These are phyloP conservation scores for Pterocles orientalis DNA, from an alignment of 2,113 vertebrate genomes.

Conservation along the genomic window DNA sequence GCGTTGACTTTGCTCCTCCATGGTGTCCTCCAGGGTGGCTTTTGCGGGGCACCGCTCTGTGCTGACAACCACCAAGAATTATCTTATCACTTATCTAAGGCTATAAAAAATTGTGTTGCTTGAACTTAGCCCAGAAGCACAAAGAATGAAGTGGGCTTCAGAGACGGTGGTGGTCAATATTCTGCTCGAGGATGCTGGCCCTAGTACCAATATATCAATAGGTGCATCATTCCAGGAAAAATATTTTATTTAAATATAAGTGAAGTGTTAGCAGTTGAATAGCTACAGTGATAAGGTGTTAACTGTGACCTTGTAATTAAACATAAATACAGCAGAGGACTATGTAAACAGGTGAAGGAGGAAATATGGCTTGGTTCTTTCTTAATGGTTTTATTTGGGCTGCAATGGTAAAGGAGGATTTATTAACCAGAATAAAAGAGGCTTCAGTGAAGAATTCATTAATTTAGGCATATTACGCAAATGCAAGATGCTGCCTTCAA, in stretches of 20 bases:
- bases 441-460: neutral
- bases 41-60: fast-evolving
- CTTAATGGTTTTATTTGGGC: neutral
- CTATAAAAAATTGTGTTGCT: neutral
- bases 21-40: neutral
- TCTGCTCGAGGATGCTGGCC: neutral
- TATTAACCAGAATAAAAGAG: neutral
- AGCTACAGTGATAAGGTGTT: neutral
- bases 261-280: neutral
- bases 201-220: too few relatives aligned
- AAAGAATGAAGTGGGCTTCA: neutral
- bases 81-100: neutral
- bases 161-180: neutral
- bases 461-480: neutral
- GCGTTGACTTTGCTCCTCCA: fast-evolving
- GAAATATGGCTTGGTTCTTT: neutral
- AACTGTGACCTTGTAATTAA: neutral
- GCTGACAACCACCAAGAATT: too few relatives aligned
- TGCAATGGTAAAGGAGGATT: neutral
- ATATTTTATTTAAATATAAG: neutral
- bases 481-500: neutral
- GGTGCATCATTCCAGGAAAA: neutral
- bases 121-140: neutral
- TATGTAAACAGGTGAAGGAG: neutral
- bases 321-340: neutral